Conservation (phyloP, 2,797 vertebrate species). For the Halcyon chelicuti region DNA sequence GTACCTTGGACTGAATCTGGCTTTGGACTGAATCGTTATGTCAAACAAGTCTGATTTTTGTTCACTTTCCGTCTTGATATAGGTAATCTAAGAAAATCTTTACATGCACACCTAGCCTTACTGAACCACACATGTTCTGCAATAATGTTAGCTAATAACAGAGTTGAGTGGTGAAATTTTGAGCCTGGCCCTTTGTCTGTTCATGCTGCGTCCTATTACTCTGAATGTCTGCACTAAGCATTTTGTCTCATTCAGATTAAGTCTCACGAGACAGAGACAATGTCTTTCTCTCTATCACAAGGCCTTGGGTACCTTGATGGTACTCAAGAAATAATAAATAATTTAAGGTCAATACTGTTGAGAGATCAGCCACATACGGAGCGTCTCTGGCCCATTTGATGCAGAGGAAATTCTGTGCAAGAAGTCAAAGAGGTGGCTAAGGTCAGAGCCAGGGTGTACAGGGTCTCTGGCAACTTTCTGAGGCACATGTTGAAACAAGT, state of each 20-base stretch:
- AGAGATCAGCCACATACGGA: neutral
- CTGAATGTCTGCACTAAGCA: neutral
- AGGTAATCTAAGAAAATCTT: neutral
- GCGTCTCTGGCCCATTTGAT: conserved; percentile 23
- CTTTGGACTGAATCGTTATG: neutral
- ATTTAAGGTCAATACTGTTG: neutral
- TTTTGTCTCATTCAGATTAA: conserved; percentile 6
- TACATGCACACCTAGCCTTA: conserved; percentile 1
- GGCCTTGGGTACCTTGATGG: neutral
- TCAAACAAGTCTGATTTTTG: conserved; percentile 15
- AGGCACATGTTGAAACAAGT: conserved; percentile 17
- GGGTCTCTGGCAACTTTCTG: conserved; percentile 36
- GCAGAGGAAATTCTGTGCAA: neutral
- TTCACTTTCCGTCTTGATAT: neutral
- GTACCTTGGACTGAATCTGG: neutral
- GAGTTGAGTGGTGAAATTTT: conserved; percentile 29
- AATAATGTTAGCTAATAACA: neutral
- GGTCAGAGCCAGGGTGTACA: neutral
- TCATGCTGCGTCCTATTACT: neutral
- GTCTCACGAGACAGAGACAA: neutral
- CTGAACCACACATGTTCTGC: neutral
- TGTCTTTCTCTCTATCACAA: neutral
- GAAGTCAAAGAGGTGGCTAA: conserved; percentile 5
- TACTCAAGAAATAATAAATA: conserved; percentile 36
- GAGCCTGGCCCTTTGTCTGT: conserved; percentile 7